Evolutionary conservation across 2,888 invertebrate genomes (phyloP).

Genomic region (Drosophila robusta): DNA sequence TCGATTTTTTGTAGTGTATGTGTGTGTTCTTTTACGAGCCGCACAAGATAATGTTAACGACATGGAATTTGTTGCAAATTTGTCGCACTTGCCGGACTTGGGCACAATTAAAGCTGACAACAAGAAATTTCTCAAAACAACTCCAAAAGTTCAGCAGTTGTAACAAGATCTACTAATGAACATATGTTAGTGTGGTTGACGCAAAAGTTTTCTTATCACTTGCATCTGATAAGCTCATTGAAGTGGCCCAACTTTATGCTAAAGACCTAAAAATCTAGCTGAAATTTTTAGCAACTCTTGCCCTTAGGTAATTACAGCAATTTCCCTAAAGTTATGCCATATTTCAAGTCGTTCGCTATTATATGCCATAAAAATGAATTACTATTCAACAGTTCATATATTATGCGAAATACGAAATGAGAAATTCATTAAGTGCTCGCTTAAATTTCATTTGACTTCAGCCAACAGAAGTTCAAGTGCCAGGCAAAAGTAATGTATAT

Average conservation of each 20-base stretch:
- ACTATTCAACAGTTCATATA: constrained; percentile 16
- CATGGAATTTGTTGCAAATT: constrained; percentile 47
- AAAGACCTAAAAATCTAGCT: background rate
- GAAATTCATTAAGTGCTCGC: constrained; percentile 51
- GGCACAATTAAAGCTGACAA: constrained; percentile 36
- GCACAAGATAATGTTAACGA: constrained; percentile 41
- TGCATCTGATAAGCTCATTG: background rate
- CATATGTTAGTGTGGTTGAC: background rate
- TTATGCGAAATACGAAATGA: constrained; percentile 17
- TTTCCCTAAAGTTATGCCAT: constrained; percentile 5
- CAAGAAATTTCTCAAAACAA: background rate
- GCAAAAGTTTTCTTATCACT: constrained; percentile 4
- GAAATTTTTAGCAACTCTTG: background rate
- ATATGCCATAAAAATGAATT: constrained; percentile 18
- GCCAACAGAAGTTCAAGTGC: constrained; percentile 55
- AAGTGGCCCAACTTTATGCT: background rate
- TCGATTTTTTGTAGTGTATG: background rate
- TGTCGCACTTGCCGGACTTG: constrained; percentile 21
- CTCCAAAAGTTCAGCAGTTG: background rate
- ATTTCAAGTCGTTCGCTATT: background rate
- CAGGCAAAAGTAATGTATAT: constrained; percentile 35
- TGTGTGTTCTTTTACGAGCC: constrained; percentile 1
- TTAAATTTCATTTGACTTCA: constrained; percentile 53
- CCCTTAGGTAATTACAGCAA: constrained; percentile 6
- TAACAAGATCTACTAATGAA: background rate